Evolutionary conservation across 2,888 invertebrate genomes (phyloP).

Genomic region (Urechis unicinctus): DNA sequence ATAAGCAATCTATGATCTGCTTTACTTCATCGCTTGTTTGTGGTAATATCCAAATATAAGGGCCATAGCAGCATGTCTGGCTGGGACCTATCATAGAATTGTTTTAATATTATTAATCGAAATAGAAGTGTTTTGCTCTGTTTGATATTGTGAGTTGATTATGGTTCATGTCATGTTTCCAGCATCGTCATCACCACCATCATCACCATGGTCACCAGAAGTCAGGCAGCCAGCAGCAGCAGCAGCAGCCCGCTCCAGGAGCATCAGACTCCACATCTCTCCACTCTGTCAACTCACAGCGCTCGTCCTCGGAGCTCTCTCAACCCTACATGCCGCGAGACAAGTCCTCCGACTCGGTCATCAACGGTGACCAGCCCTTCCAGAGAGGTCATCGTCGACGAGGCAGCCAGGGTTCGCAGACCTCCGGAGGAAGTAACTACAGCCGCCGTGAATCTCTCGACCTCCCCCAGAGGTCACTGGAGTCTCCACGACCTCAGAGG

Average conservation of each 20-base stretch:
- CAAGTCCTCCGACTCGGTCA: neutral
- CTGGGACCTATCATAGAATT: no score
- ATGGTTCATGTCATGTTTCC: no score
- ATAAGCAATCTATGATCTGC: no score
- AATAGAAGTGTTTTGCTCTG: neutral
- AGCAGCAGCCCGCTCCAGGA: no score
- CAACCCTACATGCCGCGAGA: neutral
- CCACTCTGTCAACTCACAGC: neutral
- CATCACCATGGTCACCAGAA: constrained; percentile 22
- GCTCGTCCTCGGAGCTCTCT: neutral
- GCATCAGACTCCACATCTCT: constrained; percentile 7
- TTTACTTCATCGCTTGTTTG: no score
- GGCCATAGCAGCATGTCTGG: no score
- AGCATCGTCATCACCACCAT: constrained; percentile 43
- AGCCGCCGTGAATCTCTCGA: constrained; percentile 38
- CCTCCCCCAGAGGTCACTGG: constrained; percentile 14
- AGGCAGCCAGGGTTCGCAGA: constrained; percentile 30
- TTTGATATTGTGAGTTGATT: constrained; percentile 8
- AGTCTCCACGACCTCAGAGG: constrained; percentile 16
- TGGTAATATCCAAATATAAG: no score
- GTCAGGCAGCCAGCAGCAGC: constrained; percentile 16
- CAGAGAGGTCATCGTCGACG: constrained; percentile 18
- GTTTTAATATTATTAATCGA: no score
- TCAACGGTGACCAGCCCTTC: constrained; percentile 5
- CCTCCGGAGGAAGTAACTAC: constrained; percentile 29